Percentiles rank a stretch among this genome's conserved stretches.
Conservation (phyloP, 2,888 invertebrate species). For the Omphaloscelis lunosa region DNA sequence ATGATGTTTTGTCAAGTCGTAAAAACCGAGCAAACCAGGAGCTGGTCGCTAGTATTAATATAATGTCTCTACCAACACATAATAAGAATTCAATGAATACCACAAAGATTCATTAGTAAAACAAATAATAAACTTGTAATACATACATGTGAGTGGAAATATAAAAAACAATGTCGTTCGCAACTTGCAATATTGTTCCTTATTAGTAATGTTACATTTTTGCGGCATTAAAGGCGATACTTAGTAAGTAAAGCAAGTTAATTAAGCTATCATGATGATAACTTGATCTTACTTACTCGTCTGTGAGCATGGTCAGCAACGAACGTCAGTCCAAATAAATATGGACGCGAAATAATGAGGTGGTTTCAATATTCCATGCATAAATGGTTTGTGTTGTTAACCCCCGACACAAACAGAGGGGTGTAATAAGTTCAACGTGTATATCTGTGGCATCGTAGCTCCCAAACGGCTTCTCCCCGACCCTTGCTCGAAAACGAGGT, state of each 20-base stretch:
- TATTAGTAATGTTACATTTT: conserved; percentile 65
- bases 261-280: conserved; percentile 60
- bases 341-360: not conserved
- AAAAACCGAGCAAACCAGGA: not conserved
- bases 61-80: conserved; percentile 60
- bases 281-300: conserved; percentile 17
- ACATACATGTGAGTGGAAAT: conserved; percentile 47
- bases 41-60: not conserved
- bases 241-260: conserved; percentile 51
- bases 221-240: conserved; percentile 49
- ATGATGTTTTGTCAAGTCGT: not conserved
- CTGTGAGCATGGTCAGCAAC: not conserved
- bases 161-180: conserved; percentile 50
- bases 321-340: not conserved
- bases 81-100: conserved; percentile 55
- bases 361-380: too few species aligned
- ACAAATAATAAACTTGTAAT: conserved; percentile 59
- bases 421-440: too few species aligned
- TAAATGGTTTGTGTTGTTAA: too few species aligned
- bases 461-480: too few species aligned
- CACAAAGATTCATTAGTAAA: conserved; percentile 58
- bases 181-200: conserved; percentile 65
- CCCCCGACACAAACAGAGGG: too few species aligned
- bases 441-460: too few species aligned
- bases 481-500: too few species aligned